Evolutionary conservation across 1,140 invertebrate species (phyloP).

Genomic region (Drosophila simulans): DNA sequence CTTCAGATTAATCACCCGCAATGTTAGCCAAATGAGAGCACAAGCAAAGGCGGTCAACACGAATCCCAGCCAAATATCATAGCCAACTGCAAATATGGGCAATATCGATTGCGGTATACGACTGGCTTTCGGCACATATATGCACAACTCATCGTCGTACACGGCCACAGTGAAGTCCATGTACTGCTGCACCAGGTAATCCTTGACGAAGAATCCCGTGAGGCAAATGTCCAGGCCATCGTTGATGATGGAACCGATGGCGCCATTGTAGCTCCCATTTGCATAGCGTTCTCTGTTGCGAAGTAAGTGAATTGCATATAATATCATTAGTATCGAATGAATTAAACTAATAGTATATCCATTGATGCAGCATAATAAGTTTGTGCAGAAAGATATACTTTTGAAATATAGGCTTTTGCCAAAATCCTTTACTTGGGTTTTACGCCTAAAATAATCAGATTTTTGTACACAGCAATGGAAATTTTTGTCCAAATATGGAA

Average conservation of each 20-base stretch:
- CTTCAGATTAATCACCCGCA: constrained; percentile 56
- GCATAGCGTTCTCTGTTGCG: constrained; percentile 51
- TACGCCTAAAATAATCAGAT: too few species aligned
- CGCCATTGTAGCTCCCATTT: constrained; percentile 83
- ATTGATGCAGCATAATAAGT: too few species aligned
- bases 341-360: too few species aligned
- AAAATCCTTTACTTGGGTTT: too few species aligned
- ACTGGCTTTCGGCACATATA: constrained; percentile 84
- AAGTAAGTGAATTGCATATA: background rate
- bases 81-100: constrained; percentile 80
- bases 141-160: constrained; percentile 84
- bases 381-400: too few species aligned
- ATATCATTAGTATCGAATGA: too few species aligned
- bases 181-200: constrained; percentile 77
- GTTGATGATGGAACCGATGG: constrained; percentile 76
- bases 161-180: constrained; percentile 81
- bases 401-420: too few species aligned
- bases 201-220: constrained; percentile 84
- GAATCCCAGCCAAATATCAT: constrained; percentile 81
- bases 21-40: constrained; percentile 61
- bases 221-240: constrained; percentile 79
- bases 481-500: too few species aligned
- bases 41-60: constrained; percentile 57
- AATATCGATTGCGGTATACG: constrained; percentile 83
- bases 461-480: too few species aligned